Evolutionary conservation across 2,113 vertebrate genomes (phyloP).

Genomic region (Redunca redunca): DNA sequence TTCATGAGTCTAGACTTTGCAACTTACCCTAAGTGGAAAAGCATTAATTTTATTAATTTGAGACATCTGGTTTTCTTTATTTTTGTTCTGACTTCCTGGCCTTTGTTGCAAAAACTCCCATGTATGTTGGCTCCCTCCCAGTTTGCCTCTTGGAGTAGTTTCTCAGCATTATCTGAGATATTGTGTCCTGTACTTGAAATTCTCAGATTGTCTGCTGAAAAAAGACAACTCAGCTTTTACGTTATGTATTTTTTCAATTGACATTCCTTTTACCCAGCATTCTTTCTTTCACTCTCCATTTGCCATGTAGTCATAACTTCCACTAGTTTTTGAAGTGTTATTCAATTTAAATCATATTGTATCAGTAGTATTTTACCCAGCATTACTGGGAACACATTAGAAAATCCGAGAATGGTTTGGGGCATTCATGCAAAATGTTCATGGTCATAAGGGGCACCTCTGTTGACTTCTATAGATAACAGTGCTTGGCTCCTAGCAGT

Average conservation of each 20-base stretch:
- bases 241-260: neutral
- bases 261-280: neutral
- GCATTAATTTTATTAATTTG: neutral
- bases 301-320: neutral
- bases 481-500: neutral
- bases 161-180: neutral
- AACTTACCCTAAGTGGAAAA: neutral
- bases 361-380: neutral
- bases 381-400: neutral
- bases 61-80: neutral
- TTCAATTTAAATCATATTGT: neutral
- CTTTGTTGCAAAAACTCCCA: neutral
- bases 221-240: neutral
- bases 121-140: neutral
- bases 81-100: neutral
- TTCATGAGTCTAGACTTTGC: neutral
- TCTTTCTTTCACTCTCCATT: neutral
- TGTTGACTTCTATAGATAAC: rapidly evolving
- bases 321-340: neutral
- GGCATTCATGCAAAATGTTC: neutral
- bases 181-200: neutral
- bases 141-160: neutral
- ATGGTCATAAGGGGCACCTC: rapidly evolving
- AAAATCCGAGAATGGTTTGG: neutral
- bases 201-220: neutral